Base-by-base conservation (phyloP, 2,888 invertebrate genomes). In the Stenodema calcarata region DNA sequence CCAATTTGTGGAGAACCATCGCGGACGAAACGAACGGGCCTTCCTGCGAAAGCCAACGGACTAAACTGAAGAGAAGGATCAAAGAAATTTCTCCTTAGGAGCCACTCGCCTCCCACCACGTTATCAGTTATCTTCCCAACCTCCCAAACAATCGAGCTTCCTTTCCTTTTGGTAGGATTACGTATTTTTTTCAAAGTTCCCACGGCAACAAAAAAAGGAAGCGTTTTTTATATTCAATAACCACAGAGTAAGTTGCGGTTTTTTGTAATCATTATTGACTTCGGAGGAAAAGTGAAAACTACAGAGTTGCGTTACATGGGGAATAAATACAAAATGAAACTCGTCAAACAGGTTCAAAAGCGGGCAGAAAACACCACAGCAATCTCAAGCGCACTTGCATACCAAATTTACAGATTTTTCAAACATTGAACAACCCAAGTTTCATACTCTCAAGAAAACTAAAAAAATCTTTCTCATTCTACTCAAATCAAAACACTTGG, bases 1-100 rank as follows among this genome's bases (percentile, higher is more conserved):
- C 87, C 87, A 87, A 87, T 81, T 88, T 87, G 85, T 88, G 86
- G n/a, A 88, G 86, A 62, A 89, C 87, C 87, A 87, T 88, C 80
- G 84, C 87, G 75, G 70, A 81, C 76, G 50, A 27, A 75, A 75
- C n/a, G 70, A 42, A 81, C 79, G 30, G 80, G 69, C 70, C 70
- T 35, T 75, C 86, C 83, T 78, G 70, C 79, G 79, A 86, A 81
- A 85, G 73, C 80, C 87, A 87, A 54, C 79, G 73, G 70, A 27
- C 54, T 14, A 73, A 47, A 35, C 62, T 47, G 47, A 62, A 47
- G 69, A 69, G 82, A 69, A 82, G 41, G 82, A 82, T 82, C 82
- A 82, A 84, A 75, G 84, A 73, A 84, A 84, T 84, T 84, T 84
- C 84, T 70, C 84, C 73, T 75, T 27, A 73, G 73, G 82, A 70